Evolutionary conservation across 2,113 vertebrate species (phyloP), one percentile per base, ranked within the genome.

Genomic region (Oncorhynchus nerka): DNA sequence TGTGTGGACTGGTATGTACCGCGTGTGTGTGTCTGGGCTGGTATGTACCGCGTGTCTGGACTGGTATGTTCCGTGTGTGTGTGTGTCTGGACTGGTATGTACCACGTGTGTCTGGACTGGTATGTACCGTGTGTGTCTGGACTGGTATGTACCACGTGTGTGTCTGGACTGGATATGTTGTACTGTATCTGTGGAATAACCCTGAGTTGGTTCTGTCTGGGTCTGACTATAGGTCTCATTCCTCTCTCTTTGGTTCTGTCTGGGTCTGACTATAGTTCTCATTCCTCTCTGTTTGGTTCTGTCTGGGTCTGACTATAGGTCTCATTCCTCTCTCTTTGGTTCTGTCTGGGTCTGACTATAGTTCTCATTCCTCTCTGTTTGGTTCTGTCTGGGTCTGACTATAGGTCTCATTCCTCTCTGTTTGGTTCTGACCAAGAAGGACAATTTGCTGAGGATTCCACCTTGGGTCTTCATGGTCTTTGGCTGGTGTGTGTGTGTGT

Each of bases 401-500:
- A 28, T 28, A 28, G 28, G 28, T 28, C 28, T 28, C 28, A 28
- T 99, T 2, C 95, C 97, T 67, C 88, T 99, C 45, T 95, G 94
- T 84, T 90, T 99, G 81, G 94, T 96, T 82, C 92, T 98, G 83
- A 92, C 97, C 70, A 96, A 92, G 90, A 96, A 94, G 88, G 94
- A 95, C 78, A 94, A 96, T 82, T 93, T 93, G 59, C 70, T 95
- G n/a, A 95, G 95, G 80, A 92, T 99, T 80, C 92, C 94, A 24
- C 93, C 95, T 5, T 93, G 93, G 32, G 81, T 97, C 73, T 96
- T 99, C 84, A 94, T 97, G 74, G 72, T 95, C 82, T 86, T 94
- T 84, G 97, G 97, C 82, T 99, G 97, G 97, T 97, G 97, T 97
- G 99, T 48, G 11, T 39, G 30, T 57, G n/a, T 20, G 24, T 34